Evolutionary conservation across 2,888 invertebrate genomes (phyloP).

Genomic region (Epiblema foenella): DNA sequence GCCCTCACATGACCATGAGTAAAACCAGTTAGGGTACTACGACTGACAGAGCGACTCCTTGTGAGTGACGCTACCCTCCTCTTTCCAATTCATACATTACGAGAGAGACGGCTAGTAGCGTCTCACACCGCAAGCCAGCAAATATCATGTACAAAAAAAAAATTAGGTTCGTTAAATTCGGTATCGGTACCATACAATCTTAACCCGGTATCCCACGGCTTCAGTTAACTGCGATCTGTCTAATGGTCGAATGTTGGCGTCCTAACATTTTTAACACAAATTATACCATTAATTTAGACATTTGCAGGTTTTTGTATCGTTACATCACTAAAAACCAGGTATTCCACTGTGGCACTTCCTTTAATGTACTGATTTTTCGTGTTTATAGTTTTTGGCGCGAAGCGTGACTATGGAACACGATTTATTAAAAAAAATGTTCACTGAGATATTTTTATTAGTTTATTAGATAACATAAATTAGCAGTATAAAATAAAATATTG

Average conservation of each 20-base stretch:
- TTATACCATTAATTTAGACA: conserved; percentile 49
- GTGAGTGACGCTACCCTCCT: neutral
- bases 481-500: neutral
- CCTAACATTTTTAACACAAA: conserved; percentile 35
- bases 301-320: conserved; percentile 56
- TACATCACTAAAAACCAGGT: conserved; percentile 60
- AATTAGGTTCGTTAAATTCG: neutral
- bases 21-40: neutral
- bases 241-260: conserved; percentile 20
- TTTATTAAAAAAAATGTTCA: neutral
- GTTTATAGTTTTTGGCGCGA: conserved; percentile 12
- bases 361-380: conserved; percentile 21
- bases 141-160: neutral
- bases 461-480: neutral
- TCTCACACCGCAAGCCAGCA: neutral
- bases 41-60: neutral
- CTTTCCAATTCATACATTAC: neutral
- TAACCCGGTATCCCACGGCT: conserved; percentile 38
- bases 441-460: too few relatives aligned
- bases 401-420: neutral
- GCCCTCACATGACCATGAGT: too few relatives aligned
- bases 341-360: conserved; percentile 59
- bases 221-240: conserved; percentile 46
- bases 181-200: conserved; percentile 26
- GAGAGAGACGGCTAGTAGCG: neutral